phyloP scores from a whole-genome alignment of 2,113 vertebrate species.

The Triplophysa dalaica region DNA sequence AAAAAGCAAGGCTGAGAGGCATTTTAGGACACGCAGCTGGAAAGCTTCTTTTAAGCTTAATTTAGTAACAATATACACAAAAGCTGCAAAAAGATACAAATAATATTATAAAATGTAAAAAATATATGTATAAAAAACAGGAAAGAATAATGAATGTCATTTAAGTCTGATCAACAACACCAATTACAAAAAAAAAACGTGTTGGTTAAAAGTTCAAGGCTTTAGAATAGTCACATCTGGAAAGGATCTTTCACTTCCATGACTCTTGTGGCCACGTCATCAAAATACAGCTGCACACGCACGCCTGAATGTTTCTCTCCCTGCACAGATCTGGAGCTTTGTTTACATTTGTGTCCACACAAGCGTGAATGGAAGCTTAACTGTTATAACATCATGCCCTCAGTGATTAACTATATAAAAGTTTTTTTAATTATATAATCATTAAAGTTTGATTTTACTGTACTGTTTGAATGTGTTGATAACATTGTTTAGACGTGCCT shows the following conservation, averaged over 20 bases:
- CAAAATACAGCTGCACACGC: slow-evolving; percentile 23
- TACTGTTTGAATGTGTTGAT: neutral
- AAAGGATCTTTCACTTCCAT: slow-evolving; percentile 46
- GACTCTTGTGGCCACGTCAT: slow-evolving; percentile 46
- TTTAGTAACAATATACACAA: too few relatives aligned
- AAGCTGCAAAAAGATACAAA: too few relatives aligned
- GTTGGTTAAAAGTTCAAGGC: too few relatives aligned
- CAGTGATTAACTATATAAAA: too few relatives aligned
- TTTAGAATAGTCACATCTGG: slow-evolving; percentile 31
- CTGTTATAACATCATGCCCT: neutral
- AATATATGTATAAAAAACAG: too few relatives aligned
- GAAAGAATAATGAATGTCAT: too few relatives aligned
- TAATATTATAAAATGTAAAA: too few relatives aligned
- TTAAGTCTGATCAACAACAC: too few relatives aligned
- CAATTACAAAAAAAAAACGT: too few relatives aligned
- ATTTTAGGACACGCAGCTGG: slow-evolving; percentile 55
- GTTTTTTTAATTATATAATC: neutral
- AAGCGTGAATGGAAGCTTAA: too few relatives aligned
- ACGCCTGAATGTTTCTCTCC: slow-evolving; percentile 28
- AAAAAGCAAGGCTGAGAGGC: neutral
- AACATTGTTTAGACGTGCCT: neutral
- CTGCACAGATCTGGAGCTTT: neutral
- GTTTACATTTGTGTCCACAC: neutral
- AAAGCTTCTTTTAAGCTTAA: slow-evolving; percentile 25
- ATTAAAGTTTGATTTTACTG: neutral